Evolutionary conservation across 2,113 vertebrate genomes (phyloP), one percentile per base, ranked within the genome.

Genomic region (Calonectris borealis): DNA sequence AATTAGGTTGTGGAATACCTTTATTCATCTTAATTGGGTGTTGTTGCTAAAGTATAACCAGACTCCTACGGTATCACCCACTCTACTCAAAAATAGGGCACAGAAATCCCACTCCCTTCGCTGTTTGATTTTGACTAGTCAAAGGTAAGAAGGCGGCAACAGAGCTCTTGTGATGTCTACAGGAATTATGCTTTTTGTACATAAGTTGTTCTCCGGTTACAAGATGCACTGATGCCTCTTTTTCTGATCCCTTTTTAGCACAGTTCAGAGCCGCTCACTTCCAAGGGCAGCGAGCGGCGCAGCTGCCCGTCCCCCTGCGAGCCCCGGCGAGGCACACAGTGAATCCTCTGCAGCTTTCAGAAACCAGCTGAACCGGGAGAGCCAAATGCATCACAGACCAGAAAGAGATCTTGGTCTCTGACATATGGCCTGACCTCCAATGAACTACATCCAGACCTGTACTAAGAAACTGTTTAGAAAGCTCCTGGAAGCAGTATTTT

Each of bases 281-380:
- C 29, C 9, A 4, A 65, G 18, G 38, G 49, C 34, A 38, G 64
- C 1, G 5, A 71, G 34, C 11, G 26, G n/a, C 2, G 1, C 44
- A 36, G 19, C 46, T 3, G 1, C 49, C 13, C 2, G 0, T 31
- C 21, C 54, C 25, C 4, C 64, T 51, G 29, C 0, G 4, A 84
- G 80, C 57, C 42, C 7, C 0, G 0, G n/a, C 0, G 0, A 82
- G 31, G n/a, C 11, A 31, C 60, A 14, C 0, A 1, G 29, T 4
- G 4, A 34, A 8, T 26, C 69, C 26, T 72, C 49, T 36, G 42
- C 66, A 72, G 87, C 46, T 72, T 34, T 38, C 69, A 66, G 48
- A 42, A 93, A 62, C 31, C 46, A 42, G 51, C 34, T 31, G 44
- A 46, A 27, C 1, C 16, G 36, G 79, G 22, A 58, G 13, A 62